Evolutionary conservation across 2,888 invertebrate species (phyloP), one percentile per base, ranked within the genome.

Genomic region (Esperia sulphurella): DNA sequence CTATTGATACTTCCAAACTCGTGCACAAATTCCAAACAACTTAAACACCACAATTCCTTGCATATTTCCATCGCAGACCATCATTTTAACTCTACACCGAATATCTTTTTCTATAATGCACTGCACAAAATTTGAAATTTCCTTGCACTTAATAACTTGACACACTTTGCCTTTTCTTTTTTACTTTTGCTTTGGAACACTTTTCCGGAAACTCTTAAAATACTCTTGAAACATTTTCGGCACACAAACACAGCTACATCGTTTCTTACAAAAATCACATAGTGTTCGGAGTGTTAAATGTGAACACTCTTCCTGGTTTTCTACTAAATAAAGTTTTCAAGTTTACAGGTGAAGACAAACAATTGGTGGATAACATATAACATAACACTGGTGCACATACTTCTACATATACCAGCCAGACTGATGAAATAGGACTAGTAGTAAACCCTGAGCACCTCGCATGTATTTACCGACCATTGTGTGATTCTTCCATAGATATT

Each of bases 391-490:
- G 87, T 88, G 86, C 86, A 87, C 68, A 80, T 88, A 88, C 86
- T 86, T 88, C 75, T 88, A 88, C 89, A 88, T 89, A 86, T 71
- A 84, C 89, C 89, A 89, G 89, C 89, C 89, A 83, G 73, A 79
- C 68, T 67, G 68, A 62, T 68, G 70, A 60, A 54, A 60, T 71
- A 78, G 74, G 75, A 69, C 12, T 72, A 66, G 70, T 68, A 68
- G 60, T 65, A 63, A 65, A 60, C 68, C 83, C 79, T 64, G 58
- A 76, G 83, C 83, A 84, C 87, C 73, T 66, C 68, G 86, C 86
- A 87, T 87, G 84, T 63, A 52, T 58, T 59, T 57, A 57, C 1
- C 46, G 49, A 49, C 48, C 54, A 61, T 63, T 67, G 80, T 75
- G 80, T 80, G 79, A 69, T 62, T 70, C 68, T 63, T 64, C 58